A percentile compares a stretch with the other conserved stretches of the same genome.
These are phyloP conservation scores for Cenopis cana DNA, from an alignment of 2,888 invertebrate species.

Conservation along the genomic window DNA sequence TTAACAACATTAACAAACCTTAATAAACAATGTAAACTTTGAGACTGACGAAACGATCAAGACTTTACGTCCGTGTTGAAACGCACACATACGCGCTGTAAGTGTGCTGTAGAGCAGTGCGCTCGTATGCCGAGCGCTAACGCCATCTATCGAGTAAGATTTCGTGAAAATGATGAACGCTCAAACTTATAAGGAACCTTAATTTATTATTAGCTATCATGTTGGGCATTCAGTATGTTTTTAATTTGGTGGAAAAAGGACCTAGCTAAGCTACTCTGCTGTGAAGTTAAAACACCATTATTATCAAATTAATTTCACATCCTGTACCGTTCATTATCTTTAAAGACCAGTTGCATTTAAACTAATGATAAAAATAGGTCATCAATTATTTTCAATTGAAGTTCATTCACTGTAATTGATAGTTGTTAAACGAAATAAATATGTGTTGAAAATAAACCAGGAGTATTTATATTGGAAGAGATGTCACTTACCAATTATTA, in stretches of 20 bases:
- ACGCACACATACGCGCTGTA: too few species aligned
- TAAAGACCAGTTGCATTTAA: constrained; percentile 1
- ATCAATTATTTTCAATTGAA: constrained; percentile 28
- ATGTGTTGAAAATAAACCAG: neutral
- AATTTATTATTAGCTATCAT: neutral
- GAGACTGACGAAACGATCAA: too few species aligned
- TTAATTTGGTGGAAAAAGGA: neutral
- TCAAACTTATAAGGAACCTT: too few species aligned
- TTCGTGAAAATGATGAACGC: too few species aligned
- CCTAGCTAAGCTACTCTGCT: neutral
- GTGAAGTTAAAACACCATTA: neutral
- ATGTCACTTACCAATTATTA: too few species aligned
- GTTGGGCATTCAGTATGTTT: neutral
- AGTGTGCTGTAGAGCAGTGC: too few species aligned
- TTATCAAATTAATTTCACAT: neutral
- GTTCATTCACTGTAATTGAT: constrained; percentile 6
- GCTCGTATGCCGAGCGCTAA: too few species aligned
- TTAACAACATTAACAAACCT: too few species aligned
- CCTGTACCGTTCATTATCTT: neutral
- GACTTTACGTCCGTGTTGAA: too few species aligned
- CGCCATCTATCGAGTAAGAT: too few species aligned
- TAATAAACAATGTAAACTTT: too few species aligned
- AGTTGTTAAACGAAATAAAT: neutral
- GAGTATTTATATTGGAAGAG: too few species aligned
- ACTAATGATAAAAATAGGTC: constrained; percentile 9